Conservation (phyloP, 2,113 vertebrate genomes). For the Oophaga pumilio region DNA sequence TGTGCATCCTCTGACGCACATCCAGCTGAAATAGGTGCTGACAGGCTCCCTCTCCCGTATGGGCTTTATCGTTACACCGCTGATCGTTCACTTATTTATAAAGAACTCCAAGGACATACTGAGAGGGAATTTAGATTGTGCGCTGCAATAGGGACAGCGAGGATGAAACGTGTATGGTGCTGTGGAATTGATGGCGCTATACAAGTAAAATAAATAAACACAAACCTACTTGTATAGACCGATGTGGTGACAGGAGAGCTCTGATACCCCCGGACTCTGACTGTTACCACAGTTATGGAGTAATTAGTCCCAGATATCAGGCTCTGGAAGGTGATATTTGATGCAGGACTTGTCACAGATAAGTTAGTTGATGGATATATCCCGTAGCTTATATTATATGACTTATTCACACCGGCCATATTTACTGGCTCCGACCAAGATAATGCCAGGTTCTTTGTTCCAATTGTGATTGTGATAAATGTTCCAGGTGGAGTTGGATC, state of each 20-base stretch:
- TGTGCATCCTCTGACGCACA: too few species aligned
- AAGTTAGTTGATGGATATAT: neutral
- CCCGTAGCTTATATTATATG: conserved; percentile 7
- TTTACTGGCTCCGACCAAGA: conserved; percentile 24
- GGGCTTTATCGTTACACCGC: too few species aligned
- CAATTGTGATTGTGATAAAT: neutral
- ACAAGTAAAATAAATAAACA: too few species aligned
- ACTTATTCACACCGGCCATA: conserved; percentile 15
- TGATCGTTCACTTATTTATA: too few species aligned
- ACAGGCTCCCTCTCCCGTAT: too few species aligned
- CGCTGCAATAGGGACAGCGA: too few species aligned
- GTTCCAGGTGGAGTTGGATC: neutral
- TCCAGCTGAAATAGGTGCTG: too few species aligned
- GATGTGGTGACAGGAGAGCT: neutral
- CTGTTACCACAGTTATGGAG: conserved; percentile 20
- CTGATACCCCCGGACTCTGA: conserved; percentile 7
- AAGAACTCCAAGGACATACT: too few species aligned
- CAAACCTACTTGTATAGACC: conserved; percentile 24
- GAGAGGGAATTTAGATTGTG: too few species aligned
- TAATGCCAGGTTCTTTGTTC: conserved; percentile 16
- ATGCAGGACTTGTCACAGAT: neutral
- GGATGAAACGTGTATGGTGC: too few species aligned
- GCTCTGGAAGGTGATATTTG: neutral
- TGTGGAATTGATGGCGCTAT: too few species aligned
- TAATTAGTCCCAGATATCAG: conserved; percentile 29